Evolutionary conservation across 2,797 vertebrate species (phyloP), one percentile per base, ranked within the genome.

Genomic region (Melanotaenia maccullochi): DNA sequence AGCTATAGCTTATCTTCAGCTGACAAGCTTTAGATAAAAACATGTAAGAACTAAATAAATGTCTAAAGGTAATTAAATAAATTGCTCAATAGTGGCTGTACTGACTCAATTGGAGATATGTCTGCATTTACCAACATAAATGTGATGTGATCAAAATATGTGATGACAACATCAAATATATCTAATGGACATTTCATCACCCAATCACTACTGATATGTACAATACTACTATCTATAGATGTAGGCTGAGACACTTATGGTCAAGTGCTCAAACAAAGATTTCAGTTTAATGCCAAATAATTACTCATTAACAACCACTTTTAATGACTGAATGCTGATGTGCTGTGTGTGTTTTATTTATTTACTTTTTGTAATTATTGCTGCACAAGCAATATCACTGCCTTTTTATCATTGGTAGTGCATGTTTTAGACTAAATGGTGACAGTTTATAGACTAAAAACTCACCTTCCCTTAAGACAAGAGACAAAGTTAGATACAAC

Each of bases 401-500:
- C 44, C 20, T 20, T 44, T 36, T 20, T 18, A n/a, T 8, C 9
- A 3, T 22, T 22, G 9, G 2, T 22, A 7, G 3, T 49, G 9
- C n/a, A 1, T 22, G 4, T 47, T 47, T 47, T 20, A 47, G 20
- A 47, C 44, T 22, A 6, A 49, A n/a, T 49, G 9, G 7, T 9
- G 14, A 5, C 5, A 20, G 42, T 18, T 20, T 44, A 44, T 20
- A 49, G n/a, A 22, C 47, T n/a, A 11, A 49, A 60, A 24, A 38
- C 3, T 22, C n/a, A 49, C 47, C 8, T n/a, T 11, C 8, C 56
- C 49, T 71, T 33, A 72, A 68, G 73, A 78, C 16, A 83, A 47
- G 71, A 38, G 47, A 60, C 60, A 1, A 3, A 52, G 32, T 13
- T 57, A 89, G 78, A 80, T 75, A 9, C 35, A 42, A 3, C 51